Evolutionary conservation across 2,113 vertebrate genomes (phyloP).

Genomic region (Lophochroa leadbeateri): DNA sequence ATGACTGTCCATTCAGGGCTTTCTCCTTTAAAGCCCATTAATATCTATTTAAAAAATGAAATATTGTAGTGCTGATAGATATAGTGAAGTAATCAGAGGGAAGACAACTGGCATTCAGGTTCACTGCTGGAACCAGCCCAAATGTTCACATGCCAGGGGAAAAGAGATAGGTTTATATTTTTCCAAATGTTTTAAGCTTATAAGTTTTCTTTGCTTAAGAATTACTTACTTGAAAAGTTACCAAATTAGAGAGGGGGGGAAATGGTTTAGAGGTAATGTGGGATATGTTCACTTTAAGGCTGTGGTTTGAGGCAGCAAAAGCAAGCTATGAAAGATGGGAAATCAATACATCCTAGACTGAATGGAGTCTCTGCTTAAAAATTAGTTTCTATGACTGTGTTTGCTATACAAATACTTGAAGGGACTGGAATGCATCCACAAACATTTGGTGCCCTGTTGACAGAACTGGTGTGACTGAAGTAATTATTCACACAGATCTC

Average conservation of each 20-base stretch:
- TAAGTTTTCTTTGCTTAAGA: neutral
- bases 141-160: neutral
- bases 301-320: neutral
- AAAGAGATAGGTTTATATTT: fast-evolving
- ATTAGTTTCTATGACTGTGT: fast-evolving
- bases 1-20: neutral
- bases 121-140: neutral
- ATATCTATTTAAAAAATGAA: neutral
- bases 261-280: no score
- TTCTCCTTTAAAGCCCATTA: neutral
- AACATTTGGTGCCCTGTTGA: neutral
- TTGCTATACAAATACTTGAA: neutral
- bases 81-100: neutral
- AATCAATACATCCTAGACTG: neutral
- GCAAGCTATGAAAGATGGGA: fast-evolving
- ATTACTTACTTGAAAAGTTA: neutral
- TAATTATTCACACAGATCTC: neutral
- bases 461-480: neutral
- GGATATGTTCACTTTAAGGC: fast-evolving
- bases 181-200: fast-evolving
- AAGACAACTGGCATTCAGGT: neutral
- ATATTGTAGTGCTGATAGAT: neutral
- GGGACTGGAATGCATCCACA: neutral
- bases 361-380: neutral
- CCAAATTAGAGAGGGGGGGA: fast-evolving